Evolutionary conservation across 2,797 vertebrate species (phyloP), one percentile per base, ranked within the genome.

Genomic region (Nasua narica): DNA sequence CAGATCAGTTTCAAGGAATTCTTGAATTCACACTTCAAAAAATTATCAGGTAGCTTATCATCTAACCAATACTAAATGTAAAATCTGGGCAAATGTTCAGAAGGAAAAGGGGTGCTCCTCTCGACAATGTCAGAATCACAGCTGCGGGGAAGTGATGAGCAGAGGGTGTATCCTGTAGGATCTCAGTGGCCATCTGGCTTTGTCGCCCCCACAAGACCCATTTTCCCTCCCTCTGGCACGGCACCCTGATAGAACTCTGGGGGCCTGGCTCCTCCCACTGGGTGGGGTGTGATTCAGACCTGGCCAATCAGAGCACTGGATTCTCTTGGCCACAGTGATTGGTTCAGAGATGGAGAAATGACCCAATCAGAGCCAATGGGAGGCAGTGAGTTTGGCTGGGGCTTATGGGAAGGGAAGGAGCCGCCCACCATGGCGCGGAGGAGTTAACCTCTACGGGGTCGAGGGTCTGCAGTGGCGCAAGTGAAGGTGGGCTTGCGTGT

Each of bases 1-100:
- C 54, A 40, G 87, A 46, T 58, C 52, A 13, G 19, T 91, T 94
- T 89, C 37, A 94, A 79, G 29, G 43, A 83, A 89, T 95, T 93
- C 65, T 35, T 70, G 48, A 91, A 54, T 46, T 70, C 85, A 72
- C 5, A 56, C 72, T 87, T 67, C 1, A 25, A 65, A 96, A 35
- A 69, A 65, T 4, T 27, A 29, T 65, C 65, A 54, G 52, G 37
- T 60, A 29, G 21, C 54, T 93, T 91, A 54, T 81, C 69, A 35
- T 58, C 23, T 60, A 87, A 83, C 10, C n/a, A 37, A 18, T 5
- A 35, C 40, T 50, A 32, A 76, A 46, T 48, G 58, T 67, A 86
- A 56, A n/a, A 46, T 43, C 37, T 77, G 43, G 91, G 32, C 56
- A 87, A 86, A 76, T 1, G 29, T 70, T 87, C 69, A 67, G 37